Percentiles rank a stretch among this genome's conserved stretches.
Conservation (phyloP, 1,140 invertebrate genomes). For the Rhagoletis pomonella region DNA sequence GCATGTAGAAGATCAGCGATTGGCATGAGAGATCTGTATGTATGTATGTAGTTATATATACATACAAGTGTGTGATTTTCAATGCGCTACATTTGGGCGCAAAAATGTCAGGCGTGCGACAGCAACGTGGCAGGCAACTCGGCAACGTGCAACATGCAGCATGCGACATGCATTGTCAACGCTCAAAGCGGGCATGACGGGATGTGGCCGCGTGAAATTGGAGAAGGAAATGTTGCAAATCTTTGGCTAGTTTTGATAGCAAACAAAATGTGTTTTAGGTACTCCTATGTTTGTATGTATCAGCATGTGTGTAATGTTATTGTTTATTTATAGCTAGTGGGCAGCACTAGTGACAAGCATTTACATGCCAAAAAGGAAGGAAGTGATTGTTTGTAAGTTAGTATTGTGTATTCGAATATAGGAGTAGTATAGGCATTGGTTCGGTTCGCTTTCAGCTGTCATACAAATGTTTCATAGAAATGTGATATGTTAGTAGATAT, state of each 20-base stretch:
- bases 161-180: constrained; percentile 45
- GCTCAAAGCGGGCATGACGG: background rate
- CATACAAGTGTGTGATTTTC: constrained; percentile 5
- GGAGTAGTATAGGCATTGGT: too few species aligned
- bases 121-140: constrained; percentile 24
- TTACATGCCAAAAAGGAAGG: constrained; percentile 20
- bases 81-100: constrained; percentile 31
- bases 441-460: background rate
- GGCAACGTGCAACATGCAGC: constrained; percentile 40
- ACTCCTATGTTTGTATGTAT: background rate
- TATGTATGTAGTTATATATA: background rate
- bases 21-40: background rate
- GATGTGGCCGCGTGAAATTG: background rate
- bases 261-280: background rate
- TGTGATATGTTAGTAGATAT: background rate
- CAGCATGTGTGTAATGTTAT: background rate
- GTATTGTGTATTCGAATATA: background rate
- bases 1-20: background rate
- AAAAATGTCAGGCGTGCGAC: constrained; percentile 40
- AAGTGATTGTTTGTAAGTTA: background rate
- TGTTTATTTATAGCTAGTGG: constrained; percentile 2
- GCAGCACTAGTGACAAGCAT: constrained; percentile 16
- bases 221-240: background rate
- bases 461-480: constrained; percentile 17
- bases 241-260: background rate